phyloP scores from a whole-genome alignment of 2,113 vertebrate species.

The Diadophis punctatus region DNA sequence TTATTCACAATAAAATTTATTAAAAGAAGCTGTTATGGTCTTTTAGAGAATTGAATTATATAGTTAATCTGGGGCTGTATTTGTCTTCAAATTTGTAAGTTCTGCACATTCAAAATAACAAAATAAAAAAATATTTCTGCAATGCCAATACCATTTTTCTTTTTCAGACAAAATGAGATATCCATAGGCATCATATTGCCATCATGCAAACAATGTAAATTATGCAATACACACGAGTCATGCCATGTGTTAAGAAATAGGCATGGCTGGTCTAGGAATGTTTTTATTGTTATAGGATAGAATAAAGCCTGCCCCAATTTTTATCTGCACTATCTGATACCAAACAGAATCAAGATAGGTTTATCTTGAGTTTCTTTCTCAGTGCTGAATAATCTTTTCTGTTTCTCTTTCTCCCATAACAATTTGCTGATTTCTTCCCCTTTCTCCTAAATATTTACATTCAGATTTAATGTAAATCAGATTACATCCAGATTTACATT shows the following conservation, averaged over 20 bases:
- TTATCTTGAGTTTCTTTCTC: background rate
- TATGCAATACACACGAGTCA: background rate
- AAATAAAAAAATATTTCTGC: constrained; percentile 32
- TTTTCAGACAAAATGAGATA: background rate
- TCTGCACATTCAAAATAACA: constrained; percentile 11
- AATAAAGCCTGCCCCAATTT: background rate
- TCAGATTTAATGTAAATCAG: too few relatives aligned
- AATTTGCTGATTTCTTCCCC: background rate
- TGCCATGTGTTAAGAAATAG: background rate
- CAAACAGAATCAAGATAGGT: background rate
- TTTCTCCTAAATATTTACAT: background rate
- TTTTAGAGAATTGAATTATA: background rate
- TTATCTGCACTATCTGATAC: background rate
- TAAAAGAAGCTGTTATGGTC: background rate
- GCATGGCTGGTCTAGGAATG: background rate
- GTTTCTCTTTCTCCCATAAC: background rate
- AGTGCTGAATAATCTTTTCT: background rate
- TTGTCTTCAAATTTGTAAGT: background rate
- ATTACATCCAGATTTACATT: background rate
- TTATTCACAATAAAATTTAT: background rate
- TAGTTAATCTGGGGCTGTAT: background rate
- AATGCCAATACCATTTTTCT: background rate
- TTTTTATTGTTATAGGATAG: background rate
- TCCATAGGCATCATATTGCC: background rate
- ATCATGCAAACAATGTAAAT: background rate